phyloP scores from a whole-genome alignment of 2,888 invertebrate genomes.

The Criorhina ranunculi region DNA sequence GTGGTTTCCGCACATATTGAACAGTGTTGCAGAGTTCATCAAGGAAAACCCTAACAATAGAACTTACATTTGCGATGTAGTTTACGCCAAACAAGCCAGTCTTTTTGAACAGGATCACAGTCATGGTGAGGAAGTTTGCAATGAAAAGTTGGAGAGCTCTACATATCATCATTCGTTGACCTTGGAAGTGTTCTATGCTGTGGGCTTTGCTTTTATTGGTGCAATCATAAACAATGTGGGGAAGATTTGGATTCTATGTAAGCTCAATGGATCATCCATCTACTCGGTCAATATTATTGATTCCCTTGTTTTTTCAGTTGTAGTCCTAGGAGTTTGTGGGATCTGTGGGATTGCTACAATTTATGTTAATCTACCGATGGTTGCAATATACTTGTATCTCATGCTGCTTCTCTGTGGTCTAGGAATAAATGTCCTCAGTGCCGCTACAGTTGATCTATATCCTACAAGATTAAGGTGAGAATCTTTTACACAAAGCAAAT shows the following conservation, averaged over 20 bases:
- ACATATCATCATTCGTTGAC: constrained; percentile 80
- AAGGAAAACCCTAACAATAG: constrained; percentile 78
- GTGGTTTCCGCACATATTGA: constrained; percentile 83
- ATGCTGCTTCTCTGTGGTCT: constrained; percentile 80
- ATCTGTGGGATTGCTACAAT: constrained; percentile 78
- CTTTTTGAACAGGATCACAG: constrained; percentile 35
- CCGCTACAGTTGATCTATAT: constrained; percentile 82
- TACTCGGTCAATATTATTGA: background rate
- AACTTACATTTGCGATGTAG: constrained; percentile 81
- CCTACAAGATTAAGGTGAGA: constrained; percentile 82
- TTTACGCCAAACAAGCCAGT: constrained; percentile 78
- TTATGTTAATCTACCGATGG: constrained; percentile 78
- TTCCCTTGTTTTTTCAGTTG: constrained; percentile 72
- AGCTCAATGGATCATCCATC: constrained; percentile 49
- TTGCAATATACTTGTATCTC: constrained; percentile 80
- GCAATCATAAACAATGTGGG: constrained; percentile 80
- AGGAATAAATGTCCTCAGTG: constrained; percentile 81
- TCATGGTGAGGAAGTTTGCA: constrained; percentile 72
- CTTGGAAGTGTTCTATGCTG: constrained; percentile 80
- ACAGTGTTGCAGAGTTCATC: constrained; percentile 80
- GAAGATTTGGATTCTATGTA: constrained; percentile 80
- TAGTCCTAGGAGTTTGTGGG: constrained; percentile 79
- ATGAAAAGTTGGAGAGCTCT: constrained; percentile 80
- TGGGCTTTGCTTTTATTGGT: constrained; percentile 81
- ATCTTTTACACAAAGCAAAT: background rate